phyloP scores from a whole-genome alignment of 2,113 vertebrate genomes.

The Chaenogobius annularis region DNA sequence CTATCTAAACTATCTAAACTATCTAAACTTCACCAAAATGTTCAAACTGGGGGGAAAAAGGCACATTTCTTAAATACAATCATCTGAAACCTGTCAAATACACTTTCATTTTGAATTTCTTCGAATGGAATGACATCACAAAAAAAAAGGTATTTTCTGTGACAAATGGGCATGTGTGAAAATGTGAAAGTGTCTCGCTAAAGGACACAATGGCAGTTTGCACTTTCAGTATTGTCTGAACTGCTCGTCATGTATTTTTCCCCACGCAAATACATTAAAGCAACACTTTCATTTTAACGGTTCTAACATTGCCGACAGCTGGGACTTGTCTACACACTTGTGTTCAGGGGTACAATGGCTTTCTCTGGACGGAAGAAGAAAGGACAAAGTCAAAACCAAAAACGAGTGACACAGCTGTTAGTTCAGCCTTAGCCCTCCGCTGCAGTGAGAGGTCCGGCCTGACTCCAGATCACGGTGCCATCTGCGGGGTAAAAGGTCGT shows the following conservation, averaged over 20 bases:
- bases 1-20: too few species aligned
- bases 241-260: background rate
- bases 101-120: too few species aligned
- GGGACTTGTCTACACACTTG: conserved; percentile 29
- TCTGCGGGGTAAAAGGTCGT: conserved; percentile 26
- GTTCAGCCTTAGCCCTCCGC: conserved; percentile 26
- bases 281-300: background rate
- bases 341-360: conserved; percentile 43
- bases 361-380: background rate
- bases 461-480: conserved; percentile 46
- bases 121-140: too few species aligned
- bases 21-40: too few species aligned
- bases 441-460: conserved; percentile 53
- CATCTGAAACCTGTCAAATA: too few species aligned
- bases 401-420: conserved; percentile 28
- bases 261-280: background rate
- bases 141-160: background rate
- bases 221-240: background rate
- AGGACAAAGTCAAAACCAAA: conserved; percentile 16
- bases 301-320: conserved; percentile 1
- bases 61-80: too few species aligned
- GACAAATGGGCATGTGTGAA: too few species aligned
- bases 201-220: too few species aligned
- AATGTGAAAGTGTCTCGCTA: too few species aligned
- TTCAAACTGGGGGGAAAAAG: too few species aligned